Evolutionary conservation across 1,140 invertebrate genomes (phyloP).

Genomic region (Eupristina koningsbergeri): DNA sequence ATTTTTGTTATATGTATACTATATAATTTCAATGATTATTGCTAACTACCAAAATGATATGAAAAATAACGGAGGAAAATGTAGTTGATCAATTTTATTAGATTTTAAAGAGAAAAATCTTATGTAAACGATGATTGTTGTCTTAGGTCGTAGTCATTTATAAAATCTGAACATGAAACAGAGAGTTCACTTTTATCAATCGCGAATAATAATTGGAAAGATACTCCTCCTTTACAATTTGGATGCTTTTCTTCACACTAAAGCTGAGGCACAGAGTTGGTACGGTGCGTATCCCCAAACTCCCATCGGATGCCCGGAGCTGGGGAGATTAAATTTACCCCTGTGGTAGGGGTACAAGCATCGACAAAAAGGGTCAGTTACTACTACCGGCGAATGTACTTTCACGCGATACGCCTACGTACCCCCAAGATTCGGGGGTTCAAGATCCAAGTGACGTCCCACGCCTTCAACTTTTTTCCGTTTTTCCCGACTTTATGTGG

Average conservation of each 20-base stretch:
- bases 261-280: background rate
- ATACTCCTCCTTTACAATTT: background rate
- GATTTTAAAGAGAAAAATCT: background rate
- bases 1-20: too few relatives aligned
- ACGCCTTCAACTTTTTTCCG: background rate
- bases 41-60: too few relatives aligned
- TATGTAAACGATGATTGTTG: background rate
- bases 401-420: background rate
- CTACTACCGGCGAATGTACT: constrained; percentile 36
- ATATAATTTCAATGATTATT: too few relatives aligned
- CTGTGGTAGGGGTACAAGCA: constrained; percentile 50
- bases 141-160: background rate
- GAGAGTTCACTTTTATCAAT: background rate
- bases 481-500: background rate
- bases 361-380: constrained; percentile 51
- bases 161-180: background rate
- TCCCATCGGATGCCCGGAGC: constrained; percentile 47
- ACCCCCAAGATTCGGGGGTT: constrained; percentile 1
- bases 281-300: constrained; percentile 12
- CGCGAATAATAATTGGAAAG: background rate
- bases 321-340: constrained; percentile 64
- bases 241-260: background rate
- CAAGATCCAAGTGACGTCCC: too few relatives aligned
- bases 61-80: too few relatives aligned
- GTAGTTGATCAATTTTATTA: too few relatives aligned